Evolutionary conservation across 2,888 invertebrate species (phyloP).

Genomic region (Slavum lentiscoides): DNA sequence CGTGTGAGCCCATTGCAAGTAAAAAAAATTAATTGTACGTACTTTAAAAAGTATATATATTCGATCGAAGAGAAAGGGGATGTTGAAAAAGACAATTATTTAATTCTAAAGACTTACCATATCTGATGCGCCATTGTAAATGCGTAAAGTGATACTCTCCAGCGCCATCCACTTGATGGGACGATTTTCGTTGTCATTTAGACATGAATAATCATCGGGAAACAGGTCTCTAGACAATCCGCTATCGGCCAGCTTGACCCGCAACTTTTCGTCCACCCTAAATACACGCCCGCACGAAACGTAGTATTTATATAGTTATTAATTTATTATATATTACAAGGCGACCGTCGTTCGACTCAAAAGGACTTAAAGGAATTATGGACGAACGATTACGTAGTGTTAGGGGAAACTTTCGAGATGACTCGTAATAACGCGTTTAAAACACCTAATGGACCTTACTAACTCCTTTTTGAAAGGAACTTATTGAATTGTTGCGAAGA

Average conservation of each 20-base stretch:
- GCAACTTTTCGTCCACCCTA: constrained; percentile 76
- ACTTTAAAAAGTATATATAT: too few relatives aligned
- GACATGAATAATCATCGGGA: constrained; percentile 89
- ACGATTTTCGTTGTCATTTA: constrained; percentile 90
- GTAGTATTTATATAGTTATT: constrained; percentile 13
- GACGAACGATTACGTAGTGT: constrained; percentile 17
- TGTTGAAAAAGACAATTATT: too few relatives aligned
- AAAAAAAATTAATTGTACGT: too few relatives aligned
- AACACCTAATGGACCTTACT: neutral
- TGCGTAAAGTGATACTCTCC: constrained; percentile 79
- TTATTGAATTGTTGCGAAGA: constrained; percentile 1
- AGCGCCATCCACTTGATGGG: constrained; percentile 94
- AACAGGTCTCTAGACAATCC: constrained; percentile 88
- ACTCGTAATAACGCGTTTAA: constrained; percentile 5
- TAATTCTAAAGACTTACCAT: constrained; percentile 68
- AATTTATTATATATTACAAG: neutral
- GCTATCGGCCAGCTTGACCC: constrained; percentile 84
- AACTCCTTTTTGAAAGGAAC: neutral
- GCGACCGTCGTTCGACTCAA: neutral
- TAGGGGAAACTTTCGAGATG: constrained; percentile 17
- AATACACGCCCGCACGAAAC: neutral
- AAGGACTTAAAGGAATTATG: constrained; percentile 32
- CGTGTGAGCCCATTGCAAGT: too few relatives aligned
- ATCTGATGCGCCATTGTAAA: constrained; percentile 85
- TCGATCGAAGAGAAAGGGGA: too few relatives aligned